These are phyloP conservation scores for Leucophora obtusa DNA, from an alignment of 2,888 invertebrate genomes.

Conservation along the genomic window DNA sequence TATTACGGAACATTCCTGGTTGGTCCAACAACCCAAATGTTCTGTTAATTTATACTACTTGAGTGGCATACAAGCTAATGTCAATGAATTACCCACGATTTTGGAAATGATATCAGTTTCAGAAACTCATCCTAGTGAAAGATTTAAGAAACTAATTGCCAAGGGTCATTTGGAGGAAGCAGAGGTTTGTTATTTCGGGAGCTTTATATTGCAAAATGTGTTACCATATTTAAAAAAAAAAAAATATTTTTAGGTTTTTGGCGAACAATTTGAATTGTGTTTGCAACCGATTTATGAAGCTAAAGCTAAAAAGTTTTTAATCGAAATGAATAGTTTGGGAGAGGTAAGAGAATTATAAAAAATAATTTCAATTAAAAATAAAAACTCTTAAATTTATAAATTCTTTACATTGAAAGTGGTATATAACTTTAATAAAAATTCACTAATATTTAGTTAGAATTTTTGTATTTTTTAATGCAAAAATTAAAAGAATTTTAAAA, in stretches of 20 bases:
- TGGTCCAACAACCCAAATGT: slow-evolving; percentile 76
- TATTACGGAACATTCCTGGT: slow-evolving; percentile 73
- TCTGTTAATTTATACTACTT: slow-evolving; percentile 77
- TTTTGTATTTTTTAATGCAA: too few relatives aligned
- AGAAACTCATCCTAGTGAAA: slow-evolving; percentile 77
- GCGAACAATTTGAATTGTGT: slow-evolving; percentile 75
- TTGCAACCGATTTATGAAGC: slow-evolving; percentile 77
- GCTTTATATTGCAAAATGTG: background rate
- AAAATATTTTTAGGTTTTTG: slow-evolving; percentile 73
- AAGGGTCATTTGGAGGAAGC: slow-evolving; percentile 77
- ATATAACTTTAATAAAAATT: too few relatives aligned
- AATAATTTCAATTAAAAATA: too few relatives aligned
- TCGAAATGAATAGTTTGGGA: slow-evolving; percentile 70
- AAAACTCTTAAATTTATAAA: too few relatives aligned
- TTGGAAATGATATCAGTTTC: slow-evolving; percentile 77
- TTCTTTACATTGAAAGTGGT: too few relatives aligned
- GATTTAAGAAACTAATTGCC: slow-evolving; percentile 76
- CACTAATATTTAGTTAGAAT: too few relatives aligned
- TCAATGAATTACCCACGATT: slow-evolving; percentile 69
- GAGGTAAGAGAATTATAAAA: slow-evolving; percentile 67
- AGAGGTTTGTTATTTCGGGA: slow-evolving; percentile 69
- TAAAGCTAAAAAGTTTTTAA: slow-evolving; percentile 73
- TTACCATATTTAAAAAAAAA: background rate
- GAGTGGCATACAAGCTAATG: slow-evolving; percentile 68
- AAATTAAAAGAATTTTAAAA: too few relatives aligned